Percentiles rank a stretch among this genome's conserved stretches.
phyloP scores from a whole-genome alignment of 2,797 vertebrate genomes.

The Onychomys arenicola region DNA sequence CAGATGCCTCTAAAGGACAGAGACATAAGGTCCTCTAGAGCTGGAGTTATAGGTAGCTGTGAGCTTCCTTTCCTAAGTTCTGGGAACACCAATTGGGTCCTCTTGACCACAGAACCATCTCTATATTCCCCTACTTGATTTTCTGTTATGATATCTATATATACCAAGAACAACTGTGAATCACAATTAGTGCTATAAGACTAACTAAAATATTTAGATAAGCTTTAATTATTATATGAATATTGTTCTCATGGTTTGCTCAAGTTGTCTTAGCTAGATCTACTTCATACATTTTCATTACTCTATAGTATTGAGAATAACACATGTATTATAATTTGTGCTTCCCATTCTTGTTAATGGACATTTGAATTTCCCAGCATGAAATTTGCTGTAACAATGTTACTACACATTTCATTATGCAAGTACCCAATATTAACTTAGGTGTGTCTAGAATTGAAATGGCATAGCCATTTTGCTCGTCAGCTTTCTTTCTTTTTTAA shows the following conservation, averaged over 20 bases:
- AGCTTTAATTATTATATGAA: neutral
- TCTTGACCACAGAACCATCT: neutral
- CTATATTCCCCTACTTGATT: neutral
- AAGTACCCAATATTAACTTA: neutral
- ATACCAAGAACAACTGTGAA: neutral
- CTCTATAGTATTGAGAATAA: neutral
- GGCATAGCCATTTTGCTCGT: neutral
- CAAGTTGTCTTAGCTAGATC: neutral
- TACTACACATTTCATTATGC: neutral
- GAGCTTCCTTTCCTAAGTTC: neutral
- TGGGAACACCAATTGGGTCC: neutral
- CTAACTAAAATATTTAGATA: neutral
- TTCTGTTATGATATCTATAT: neutral
- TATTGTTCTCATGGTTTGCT: slow-evolving; percentile 5
- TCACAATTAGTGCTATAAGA: neutral
- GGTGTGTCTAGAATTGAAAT: neutral
- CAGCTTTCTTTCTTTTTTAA: neutral
- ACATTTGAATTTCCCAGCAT: neutral
- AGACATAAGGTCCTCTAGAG: neutral
- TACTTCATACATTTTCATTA: slow-evolving; percentile 41
- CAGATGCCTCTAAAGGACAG: neutral
- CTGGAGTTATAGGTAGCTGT: neutral
- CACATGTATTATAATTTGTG: neutral
- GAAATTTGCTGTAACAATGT: neutral
- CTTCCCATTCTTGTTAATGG: neutral